Base-by-base conservation (phyloP, 2,797 vertebrate genomes). In the Enteromius radiatus region DNA sequence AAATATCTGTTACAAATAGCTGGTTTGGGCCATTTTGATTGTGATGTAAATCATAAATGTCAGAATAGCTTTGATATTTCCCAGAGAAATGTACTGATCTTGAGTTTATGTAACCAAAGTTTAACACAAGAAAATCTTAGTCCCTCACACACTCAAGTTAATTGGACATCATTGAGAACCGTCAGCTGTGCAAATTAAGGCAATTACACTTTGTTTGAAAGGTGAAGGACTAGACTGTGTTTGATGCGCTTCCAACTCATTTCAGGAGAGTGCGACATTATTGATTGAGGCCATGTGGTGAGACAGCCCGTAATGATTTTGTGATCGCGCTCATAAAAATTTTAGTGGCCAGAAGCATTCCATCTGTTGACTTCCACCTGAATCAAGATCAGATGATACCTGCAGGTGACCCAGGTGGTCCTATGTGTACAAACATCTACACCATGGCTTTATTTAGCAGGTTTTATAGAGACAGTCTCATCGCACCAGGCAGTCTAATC, bases 221-320 rank as follows among this genome's bases (percentile, higher is more conserved):
- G 59, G 80, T 78, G 76, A 84, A 77, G 49, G 80, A 31, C 49
- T 41, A 73, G 56, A 76, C 45, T 69, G 82, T 75, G 61, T 86
- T 80, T 80, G 82, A 86, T 82, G 65, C 4, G 10, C 56, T 64
- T 87, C 65, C 61, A 74, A 19, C 38, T 77, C 77, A 78, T 76
- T 69, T 80, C 3, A 23, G 56, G 49, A 41, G 49, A 70, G 76
- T 65, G 21, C 12, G 36, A 0, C 33, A 1, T 76, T 82, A 59
- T 71, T 73, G 68, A 81, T 69, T 49, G 41, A n/a, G 21, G 41
- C 28, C 67, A 28, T 26, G 68, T 10, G 71, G 36, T 82, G 69
- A 78, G 59, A 65, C 7, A 61, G 76, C 33, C 33, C 9, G 54
- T 76, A 84, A 56, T 68, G 33, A 71, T 65, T 59, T 31, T 67